phyloP scores from a whole-genome alignment of 2,113 vertebrate species.

The Planiliza haematocheilus region DNA sequence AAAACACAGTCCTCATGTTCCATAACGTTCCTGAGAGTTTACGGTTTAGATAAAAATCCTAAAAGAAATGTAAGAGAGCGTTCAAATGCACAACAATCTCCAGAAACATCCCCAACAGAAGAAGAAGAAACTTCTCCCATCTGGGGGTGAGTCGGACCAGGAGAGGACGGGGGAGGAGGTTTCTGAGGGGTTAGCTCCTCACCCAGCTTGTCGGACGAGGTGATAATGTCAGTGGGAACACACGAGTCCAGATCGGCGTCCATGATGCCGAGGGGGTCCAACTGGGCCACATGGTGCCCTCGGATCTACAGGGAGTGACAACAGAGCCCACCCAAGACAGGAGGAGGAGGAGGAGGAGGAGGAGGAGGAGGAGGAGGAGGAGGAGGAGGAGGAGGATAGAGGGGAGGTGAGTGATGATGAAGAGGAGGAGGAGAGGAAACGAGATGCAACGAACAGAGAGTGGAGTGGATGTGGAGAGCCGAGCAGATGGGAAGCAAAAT shows the following conservation, averaged over 20 bases:
- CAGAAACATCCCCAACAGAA: too few species aligned
- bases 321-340: slow-evolving; percentile 67
- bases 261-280: slow-evolving; percentile 99
- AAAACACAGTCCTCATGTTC: too few species aligned
- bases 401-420: background rate
- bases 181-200: slow-evolving; percentile 81
- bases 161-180: background rate
- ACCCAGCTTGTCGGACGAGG: slow-evolving; percentile 99
- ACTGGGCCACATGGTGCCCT: slow-evolving; percentile 99
- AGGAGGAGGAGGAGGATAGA: background rate
- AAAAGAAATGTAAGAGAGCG: too few species aligned
- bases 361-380: background rate
- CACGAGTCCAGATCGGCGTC: slow-evolving; percentile 99
- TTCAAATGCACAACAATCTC: too few species aligned
- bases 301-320: slow-evolving; percentile 90
- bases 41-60: too few species aligned
- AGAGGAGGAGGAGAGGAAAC: background rate
- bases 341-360: slow-evolving; percentile 20
- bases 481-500: slow-evolving; percentile 31
- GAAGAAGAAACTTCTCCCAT: too few species aligned
- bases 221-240: slow-evolving; percentile 98
- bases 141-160: too few species aligned
- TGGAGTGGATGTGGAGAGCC: background rate
- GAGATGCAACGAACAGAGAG: background rate
- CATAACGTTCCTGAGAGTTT: too few species aligned